phyloP scores from a whole-genome alignment of 2,888 invertebrate species.

The Lobophora halterata region DNA sequence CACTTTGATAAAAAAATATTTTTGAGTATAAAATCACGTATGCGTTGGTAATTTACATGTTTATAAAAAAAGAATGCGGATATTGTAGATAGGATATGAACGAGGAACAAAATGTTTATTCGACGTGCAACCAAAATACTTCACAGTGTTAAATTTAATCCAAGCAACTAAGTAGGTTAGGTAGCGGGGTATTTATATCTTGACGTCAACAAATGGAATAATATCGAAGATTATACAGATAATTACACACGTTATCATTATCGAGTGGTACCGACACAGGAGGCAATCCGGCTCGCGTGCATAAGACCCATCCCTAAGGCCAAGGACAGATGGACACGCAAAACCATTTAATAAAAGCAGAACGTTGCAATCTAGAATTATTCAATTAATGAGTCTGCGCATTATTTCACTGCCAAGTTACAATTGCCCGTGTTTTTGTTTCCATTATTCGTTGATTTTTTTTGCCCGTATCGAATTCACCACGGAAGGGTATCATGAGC shows the following conservation, averaged over 20 bases:
- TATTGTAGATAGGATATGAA: no score
- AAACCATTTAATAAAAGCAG: slow-evolving; percentile 50
- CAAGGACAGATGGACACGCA: slow-evolving; percentile 59
- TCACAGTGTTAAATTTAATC: background rate
- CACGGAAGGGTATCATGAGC: no score
- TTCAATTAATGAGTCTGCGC: no score
- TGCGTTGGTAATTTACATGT: background rate
- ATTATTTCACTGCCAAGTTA: no score
- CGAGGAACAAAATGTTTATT: no score
- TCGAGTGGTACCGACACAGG: slow-evolving; percentile 11
- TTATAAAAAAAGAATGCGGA: no score
- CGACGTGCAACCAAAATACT: no score
- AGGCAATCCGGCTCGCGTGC: slow-evolving; percentile 26
- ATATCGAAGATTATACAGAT: slow-evolving; percentile 8
- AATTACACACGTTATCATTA: slow-evolving; percentile 10
- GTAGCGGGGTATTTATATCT: no score
- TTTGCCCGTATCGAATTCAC: no score
- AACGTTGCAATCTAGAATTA: slow-evolving; percentile 39
- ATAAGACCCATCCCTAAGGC: slow-evolving; percentile 44
- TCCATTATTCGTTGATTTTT: no score
- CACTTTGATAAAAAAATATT: slow-evolving; percentile 17
- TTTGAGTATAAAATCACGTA: slow-evolving; percentile 12
- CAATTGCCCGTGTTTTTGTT: no score
- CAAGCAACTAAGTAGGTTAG: no score
- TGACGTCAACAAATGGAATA: slow-evolving; percentile 8